Evolutionary conservation across 1,140 invertebrate genomes (phyloP), one percentile per base, ranked within the genome.

Genomic region (Procambarus clarkii): DNA sequence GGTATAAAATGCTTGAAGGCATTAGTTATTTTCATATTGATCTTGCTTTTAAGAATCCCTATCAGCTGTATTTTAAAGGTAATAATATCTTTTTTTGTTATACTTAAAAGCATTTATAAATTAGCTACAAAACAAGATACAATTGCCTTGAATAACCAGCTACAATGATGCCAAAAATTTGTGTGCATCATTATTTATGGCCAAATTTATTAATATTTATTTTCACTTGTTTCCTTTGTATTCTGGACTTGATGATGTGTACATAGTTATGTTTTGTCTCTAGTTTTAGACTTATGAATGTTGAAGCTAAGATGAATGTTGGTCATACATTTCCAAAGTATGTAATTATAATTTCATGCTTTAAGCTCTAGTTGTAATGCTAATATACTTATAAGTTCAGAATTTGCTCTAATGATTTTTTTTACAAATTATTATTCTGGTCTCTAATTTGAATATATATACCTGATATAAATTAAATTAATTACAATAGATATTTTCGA

Each of bases 311-410:
- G 82, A 83, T 91, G 83, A 85, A 91, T 91, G 88, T 91, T 88
- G 76, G 83, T 91, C 83, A 79, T 76, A 79, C 88, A 83, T 86
- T 91, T 91, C 88, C 88, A 91, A 91, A 91, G 82, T 91, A 91
- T 91, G 88, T 91, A 91, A 91, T 91, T 86, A 85, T 91, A 85
- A 91, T 86, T 91, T 91, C 74, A 79, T 91, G 88, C 88, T 91
- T 91, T 91, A 91, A 91, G 88, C 88, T 91, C 76, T 91, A 91
- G 88, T 79, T 91, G 74, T 91, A 91, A 91, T 91, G 88, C 88
- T 91, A 85, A 18, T 83, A 82, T 89, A 88, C 58, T 79, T 83
- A 79, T 91, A 91, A 91, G 88, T 85, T 85, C 21, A 64, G 77
- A 91, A 91, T 81, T 71, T 89, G 87, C 71, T 82, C 79, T 74